Conservation (phyloP, 1,140 invertebrate genomes). For the Antheraea mylitta region DNA sequence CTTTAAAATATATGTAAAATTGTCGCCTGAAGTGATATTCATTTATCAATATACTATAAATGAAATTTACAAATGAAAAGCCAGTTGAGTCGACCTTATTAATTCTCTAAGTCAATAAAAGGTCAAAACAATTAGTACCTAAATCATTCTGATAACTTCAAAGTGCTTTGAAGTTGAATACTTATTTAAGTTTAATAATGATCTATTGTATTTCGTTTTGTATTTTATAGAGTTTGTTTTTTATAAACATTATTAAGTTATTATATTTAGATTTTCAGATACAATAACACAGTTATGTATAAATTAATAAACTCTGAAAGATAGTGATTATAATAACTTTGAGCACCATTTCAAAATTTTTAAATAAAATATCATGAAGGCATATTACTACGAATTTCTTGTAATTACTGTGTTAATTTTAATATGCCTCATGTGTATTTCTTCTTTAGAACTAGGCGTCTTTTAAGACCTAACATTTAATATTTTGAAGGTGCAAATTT, state of each 20-base stretch:
- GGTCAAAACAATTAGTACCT: not conserved
- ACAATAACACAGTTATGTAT: not conserved
- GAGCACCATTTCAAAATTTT: too few relatives aligned
- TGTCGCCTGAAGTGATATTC: not conserved
- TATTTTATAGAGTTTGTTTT: not conserved
- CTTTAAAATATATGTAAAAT: too few relatives aligned
- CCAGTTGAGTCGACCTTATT: not conserved
- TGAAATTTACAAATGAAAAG: not conserved
- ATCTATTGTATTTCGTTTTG: conserved; percentile 4
- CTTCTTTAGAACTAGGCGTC: too few relatives aligned
- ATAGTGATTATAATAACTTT: too few relatives aligned
- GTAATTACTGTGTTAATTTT: too few relatives aligned
- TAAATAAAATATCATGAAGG: too few relatives aligned
- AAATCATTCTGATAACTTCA: not conserved
- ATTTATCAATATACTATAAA: not conserved
- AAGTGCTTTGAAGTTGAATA: conserved; percentile 8
- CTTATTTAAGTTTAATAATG: not conserved
- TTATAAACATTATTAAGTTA: not conserved
- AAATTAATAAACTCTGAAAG: not conserved
- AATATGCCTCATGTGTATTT: too few relatives aligned
- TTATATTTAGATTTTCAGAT: not conserved
- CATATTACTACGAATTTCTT: too few relatives aligned
- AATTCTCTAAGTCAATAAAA: not conserved
- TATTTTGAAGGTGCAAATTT: too few relatives aligned
- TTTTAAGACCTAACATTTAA: too few relatives aligned